phyloP scores from a whole-genome alignment of 2,113 vertebrate genomes.

The Bos taurus region ARS-UCD2.0 NC_037334.1:23426501-23427000 shows the following conservation, averaged over 20 bases:
- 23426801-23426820: background rate
- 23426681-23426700: background rate
- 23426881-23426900: background rate
- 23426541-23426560: background rate
- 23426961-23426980: background rate
- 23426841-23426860: background rate
- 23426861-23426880: background rate
- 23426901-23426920: background rate
- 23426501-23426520: background rate
- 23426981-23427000: background rate
- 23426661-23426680: background rate
- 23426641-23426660: background rate
- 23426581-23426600: background rate
- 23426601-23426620: background rate
- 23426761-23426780: background rate
- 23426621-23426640: background rate
- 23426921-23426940: background rate
- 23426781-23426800: background rate
- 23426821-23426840: background rate
- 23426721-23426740: background rate
- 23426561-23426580: background rate
- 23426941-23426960: background rate
- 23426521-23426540: background rate
- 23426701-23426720: background rate
- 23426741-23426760: background rate